Base-by-base conservation (phyloP, 2,888 invertebrate species). In the Melieria picta region DNA sequence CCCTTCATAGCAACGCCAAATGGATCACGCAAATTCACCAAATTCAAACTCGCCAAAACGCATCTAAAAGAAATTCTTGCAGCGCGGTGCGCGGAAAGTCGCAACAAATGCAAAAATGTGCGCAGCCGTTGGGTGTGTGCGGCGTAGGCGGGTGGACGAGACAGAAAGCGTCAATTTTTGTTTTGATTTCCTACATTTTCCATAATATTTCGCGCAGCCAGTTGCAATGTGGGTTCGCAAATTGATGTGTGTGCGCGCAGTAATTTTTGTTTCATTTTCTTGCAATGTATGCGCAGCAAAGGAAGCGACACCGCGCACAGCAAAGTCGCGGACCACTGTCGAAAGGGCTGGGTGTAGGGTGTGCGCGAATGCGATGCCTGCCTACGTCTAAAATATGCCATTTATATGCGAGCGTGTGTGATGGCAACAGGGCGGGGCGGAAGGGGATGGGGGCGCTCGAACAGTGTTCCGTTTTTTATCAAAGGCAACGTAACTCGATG, bases 401-500 rank as follows among this genome's bases (percentile, higher is more conserved):
- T 72, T 64, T 67, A 71, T 45, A 52, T 5, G 52, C 57, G 13
- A 9, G 45, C 16, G 13, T 47, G 50, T 11, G 1, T 47, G 66
- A 11, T 9, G 48, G 48, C 9, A n/a, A n/a, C 7, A 0, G 30
- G 45, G 50, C 4, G n/a, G 11, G 3, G 7, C 4, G 47, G 11
- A 16, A 4, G 43, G 1, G 11, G 4, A 11, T 46, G 10, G 10
- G 6, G 30, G 4, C 13, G 7, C 46, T 30, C 6, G 65, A 9
- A n/a, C 9, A 62, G 52, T 30, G 50, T 57, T n/a, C 13, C 67
- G 71, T 65, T 72, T 74, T 74, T 73, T 75, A 73, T 75, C 75
- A 75, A 75, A 75, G 71, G 65, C 60, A 46, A 75, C 73, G 75
- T 73, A 75, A 73, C 73, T 71, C 73, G 69, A 75, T 69, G 71